phyloP scores from a whole-genome alignment of 2,888 invertebrate species.

The Rhamnusium bicolor region DNA sequence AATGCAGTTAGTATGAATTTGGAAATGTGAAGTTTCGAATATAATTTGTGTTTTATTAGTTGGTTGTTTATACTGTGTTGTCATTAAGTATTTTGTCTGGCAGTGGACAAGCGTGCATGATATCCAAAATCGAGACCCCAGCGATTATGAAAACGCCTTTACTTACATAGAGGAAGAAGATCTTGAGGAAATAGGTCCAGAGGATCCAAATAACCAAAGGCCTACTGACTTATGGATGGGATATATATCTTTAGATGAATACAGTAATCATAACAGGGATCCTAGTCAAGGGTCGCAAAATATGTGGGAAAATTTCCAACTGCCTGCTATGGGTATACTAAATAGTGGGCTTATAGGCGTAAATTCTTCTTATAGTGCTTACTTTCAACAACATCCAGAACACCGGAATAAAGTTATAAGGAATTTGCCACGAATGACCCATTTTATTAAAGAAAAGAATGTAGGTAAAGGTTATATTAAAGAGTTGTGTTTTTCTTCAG shows the following conservation, averaged over 20 bases:
- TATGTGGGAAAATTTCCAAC: conserved; percentile 52
- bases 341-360: conserved; percentile 67
- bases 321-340: conserved; percentile 64
- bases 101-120: conserved; percentile 96
- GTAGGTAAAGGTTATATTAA: conserved; percentile 94
- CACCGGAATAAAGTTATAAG: conserved; percentile 74
- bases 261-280: conserved; percentile 51
- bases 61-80: no score
- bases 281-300: conserved; percentile 52
- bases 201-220: conserved; percentile 51
- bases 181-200: conserved; percentile 43
- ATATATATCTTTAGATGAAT: conserved; percentile 64
- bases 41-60: no score
- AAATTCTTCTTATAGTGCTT: conserved; percentile 58
- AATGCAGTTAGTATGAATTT: no score
- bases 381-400: conserved; percentile 62
- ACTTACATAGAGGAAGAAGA: conserved; percentile 54
- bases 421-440: conserved; percentile 85
- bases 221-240: conserved; percentile 70
- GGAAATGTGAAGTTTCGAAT: no score
- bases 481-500: conserved; percentile 91
- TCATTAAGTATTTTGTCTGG: conserved; percentile 25
- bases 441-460: conserved; percentile 89
- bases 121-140: conserved; percentile 80
- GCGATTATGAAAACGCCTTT: conserved; percentile 69